A percentile compares a stretch with the other conserved stretches of the same genome.
These are phyloP conservation scores for Symphodus melops DNA, from an alignment of 2,113 vertebrate species.

Conservation along the genomic window DNA sequence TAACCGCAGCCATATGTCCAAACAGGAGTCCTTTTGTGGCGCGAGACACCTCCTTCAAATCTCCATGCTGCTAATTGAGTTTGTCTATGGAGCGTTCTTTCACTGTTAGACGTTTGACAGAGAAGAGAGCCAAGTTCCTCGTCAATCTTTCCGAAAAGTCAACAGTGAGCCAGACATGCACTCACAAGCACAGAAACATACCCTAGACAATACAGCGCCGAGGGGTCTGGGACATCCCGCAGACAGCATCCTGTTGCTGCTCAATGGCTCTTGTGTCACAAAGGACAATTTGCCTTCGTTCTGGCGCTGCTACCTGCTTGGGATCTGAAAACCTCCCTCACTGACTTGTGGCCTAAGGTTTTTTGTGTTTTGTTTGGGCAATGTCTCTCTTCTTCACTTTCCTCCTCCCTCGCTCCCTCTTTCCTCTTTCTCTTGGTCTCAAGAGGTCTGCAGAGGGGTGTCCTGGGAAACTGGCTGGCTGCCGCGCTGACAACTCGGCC, in stretches of 20 bases:
- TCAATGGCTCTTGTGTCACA: slow-evolving; percentile 79
- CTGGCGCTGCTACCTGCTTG: slow-evolving; percentile 77
- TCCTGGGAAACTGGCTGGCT: slow-evolving; percentile 80
- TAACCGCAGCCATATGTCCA: slow-evolving; percentile 57
- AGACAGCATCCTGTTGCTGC: slow-evolving; percentile 79
- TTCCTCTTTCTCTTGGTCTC: slow-evolving; percentile 66
- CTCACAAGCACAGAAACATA: slow-evolving; percentile 61
- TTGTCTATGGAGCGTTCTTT: slow-evolving; percentile 70
- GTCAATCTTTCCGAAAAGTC: slow-evolving; percentile 74
- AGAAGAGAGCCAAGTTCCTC: slow-evolving; percentile 66
- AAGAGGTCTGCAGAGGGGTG: slow-evolving; percentile 73
- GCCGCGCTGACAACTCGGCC: slow-evolving; percentile 49
- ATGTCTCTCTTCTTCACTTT: slow-evolving; percentile 56
- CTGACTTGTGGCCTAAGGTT: slow-evolving; percentile 73
- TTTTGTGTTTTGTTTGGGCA: slow-evolving; percentile 70
- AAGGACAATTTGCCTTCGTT: slow-evolving; percentile 74
- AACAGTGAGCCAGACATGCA: slow-evolving; percentile 72
- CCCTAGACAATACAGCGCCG: slow-evolving; percentile 73
- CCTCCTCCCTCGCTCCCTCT: slow-evolving; percentile 41
- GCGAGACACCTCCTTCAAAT: slow-evolving; percentile 68
- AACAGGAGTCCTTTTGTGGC: slow-evolving; percentile 57
- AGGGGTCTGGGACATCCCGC: slow-evolving; percentile 79
- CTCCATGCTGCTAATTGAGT: slow-evolving; percentile 73
- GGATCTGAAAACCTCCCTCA: slow-evolving; percentile 73
- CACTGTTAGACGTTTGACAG: slow-evolving; percentile 69